These are phyloP conservation scores for Idaea biselata DNA, from an alignment of 2,888 invertebrate species.

Conservation along the genomic window DNA sequence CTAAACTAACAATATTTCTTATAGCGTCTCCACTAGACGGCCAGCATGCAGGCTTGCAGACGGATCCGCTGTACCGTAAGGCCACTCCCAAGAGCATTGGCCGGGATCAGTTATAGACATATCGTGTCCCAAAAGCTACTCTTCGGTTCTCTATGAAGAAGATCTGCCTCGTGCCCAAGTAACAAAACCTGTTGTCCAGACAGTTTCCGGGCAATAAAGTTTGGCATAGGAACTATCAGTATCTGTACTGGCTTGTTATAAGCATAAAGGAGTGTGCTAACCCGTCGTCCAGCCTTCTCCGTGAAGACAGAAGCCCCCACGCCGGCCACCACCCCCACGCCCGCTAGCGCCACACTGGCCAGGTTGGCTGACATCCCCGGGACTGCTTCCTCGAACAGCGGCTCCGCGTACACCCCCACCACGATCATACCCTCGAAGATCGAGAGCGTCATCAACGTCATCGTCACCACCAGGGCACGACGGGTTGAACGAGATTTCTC, in stretches of 20 bases:
- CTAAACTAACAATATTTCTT: too few relatives aligned
- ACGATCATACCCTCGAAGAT: conserved; percentile 61
- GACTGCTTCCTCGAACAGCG: conserved; percentile 52
- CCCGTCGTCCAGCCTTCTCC: conserved; percentile 56
- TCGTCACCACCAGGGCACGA: conserved; percentile 40
- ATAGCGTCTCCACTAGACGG: too few relatives aligned
- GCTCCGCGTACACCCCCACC: conserved; percentile 61
- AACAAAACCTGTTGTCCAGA: too few relatives aligned
- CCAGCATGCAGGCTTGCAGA: too few relatives aligned
- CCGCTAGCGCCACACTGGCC: conserved; percentile 49
- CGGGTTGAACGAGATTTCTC: conserved; percentile 55
- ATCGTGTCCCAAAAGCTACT: too few relatives aligned
- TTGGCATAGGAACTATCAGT: not conserved
- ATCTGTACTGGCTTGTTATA: conserved; percentile 24
- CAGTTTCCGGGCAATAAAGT: too few relatives aligned
- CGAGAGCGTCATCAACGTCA: conserved; percentile 42
- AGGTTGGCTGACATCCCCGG: conserved; percentile 52
- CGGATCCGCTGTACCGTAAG: too few relatives aligned
- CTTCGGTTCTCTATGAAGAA: too few relatives aligned
- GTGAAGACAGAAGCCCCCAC: conserved; percentile 52
- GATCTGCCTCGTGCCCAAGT: too few relatives aligned
- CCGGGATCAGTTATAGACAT: too few relatives aligned
- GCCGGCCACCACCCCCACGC: conserved; percentile 40
- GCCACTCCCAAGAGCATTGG: too few relatives aligned
- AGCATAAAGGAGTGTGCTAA: conserved; percentile 28